These are phyloP conservation scores for Condylura cristata DNA, from an alignment of 2,113 vertebrate genomes.

Conservation along the genomic window DNA sequence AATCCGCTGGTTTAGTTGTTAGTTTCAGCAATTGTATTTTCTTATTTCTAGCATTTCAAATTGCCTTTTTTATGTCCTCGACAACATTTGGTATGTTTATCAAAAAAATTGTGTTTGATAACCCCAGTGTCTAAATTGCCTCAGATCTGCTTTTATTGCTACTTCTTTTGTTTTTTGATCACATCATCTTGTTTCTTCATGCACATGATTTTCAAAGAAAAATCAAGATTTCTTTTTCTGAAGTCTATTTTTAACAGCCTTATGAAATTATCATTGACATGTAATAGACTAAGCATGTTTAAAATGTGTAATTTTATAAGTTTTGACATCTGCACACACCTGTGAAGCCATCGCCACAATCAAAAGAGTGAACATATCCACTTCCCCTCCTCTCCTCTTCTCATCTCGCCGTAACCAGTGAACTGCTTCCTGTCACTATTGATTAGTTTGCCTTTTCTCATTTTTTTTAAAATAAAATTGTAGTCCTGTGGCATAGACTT, in stretches of 20 bases:
- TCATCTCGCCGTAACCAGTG: neutral
- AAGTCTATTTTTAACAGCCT: no score
- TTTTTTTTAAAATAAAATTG: neutral
- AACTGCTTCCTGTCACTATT: neutral
- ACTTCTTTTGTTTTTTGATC: neutral
- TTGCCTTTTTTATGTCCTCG: neutral
- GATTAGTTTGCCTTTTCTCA: neutral
- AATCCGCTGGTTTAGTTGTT: neutral
- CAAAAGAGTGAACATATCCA: accelerated
- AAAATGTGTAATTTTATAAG: no score
- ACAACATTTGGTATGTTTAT: neutral
- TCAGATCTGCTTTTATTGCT: neutral
- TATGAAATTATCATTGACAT: no score
- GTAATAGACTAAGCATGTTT: no score
- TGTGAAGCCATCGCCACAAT: neutral
- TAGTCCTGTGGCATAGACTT: neutral
- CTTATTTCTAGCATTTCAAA: neutral
- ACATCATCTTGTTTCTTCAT: neutral
- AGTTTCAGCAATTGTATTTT: neutral
- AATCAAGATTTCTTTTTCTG: no score
- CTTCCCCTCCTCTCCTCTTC: neutral
- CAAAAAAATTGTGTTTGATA: neutral
- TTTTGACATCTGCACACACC: no score
- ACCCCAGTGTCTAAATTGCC: neutral
- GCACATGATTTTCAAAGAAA: neutral